Conservation (phyloP, 2,888 invertebrate genomes). For the Lepidocyrtinus sp. region DNA sequence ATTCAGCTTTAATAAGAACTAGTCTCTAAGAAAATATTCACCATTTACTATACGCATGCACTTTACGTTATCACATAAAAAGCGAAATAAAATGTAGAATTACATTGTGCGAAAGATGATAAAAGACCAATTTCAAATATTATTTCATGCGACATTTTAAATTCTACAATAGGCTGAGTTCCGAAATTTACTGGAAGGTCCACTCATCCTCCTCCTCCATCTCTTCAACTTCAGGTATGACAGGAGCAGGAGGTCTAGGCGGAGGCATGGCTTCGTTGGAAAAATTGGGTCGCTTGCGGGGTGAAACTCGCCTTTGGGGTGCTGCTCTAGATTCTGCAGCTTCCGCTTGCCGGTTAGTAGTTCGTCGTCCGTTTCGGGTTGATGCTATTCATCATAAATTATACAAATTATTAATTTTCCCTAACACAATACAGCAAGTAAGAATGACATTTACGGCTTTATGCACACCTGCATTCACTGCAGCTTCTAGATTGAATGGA, state of each 20-base stretch:
- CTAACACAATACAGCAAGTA: too few species aligned
- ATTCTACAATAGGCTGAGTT: too few species aligned
- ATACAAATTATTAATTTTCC: too few species aligned
- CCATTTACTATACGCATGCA: too few species aligned
- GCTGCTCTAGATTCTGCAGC: not conserved
- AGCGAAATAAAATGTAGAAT: slow-evolving; percentile 12
- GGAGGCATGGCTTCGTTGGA: not conserved
- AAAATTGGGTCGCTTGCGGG: slow-evolving; percentile 12
- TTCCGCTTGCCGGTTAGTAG: not conserved
- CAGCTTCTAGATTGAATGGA: too few species aligned
- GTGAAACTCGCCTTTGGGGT: slow-evolving; percentile 4
- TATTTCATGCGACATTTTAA: too few species aligned
- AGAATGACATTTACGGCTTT: too few species aligned
- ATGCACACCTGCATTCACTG: too few species aligned
- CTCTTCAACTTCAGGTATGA: not conserved
- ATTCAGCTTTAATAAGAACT: slow-evolving; percentile 45
- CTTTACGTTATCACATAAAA: too few species aligned
- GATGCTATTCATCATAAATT: not conserved
- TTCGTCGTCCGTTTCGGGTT: not conserved
- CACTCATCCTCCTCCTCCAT: slow-evolving; percentile 40
- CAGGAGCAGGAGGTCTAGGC: not conserved
- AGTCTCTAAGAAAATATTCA: slow-evolving; percentile 33
- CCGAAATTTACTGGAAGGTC: slow-evolving; percentile 28
- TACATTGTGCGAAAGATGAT: not conserved
- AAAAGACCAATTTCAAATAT: too few species aligned